Base-by-base conservation (phyloP, 2,888 invertebrate species). In the Dione juno region DNA sequence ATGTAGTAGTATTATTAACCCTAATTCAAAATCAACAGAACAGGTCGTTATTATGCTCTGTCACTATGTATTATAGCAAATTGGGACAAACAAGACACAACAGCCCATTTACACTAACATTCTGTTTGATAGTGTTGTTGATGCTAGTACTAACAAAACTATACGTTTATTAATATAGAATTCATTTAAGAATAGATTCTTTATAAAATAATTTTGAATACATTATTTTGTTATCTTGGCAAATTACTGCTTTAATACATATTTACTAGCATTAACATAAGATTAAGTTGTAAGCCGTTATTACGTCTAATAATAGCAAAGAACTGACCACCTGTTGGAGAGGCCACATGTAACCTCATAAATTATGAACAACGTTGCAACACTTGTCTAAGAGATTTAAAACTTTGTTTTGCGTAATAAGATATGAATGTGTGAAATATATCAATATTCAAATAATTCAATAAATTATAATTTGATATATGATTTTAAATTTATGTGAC, bases 211-310 rank as follows among this genome's bases (percentile, higher is more conserved):
- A 72, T 43, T 14, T 14, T 68, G 65, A 73, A 73, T 73, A 73
- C 65, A 66, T 73, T 73, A 66, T 63, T 57, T 72, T 19, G 61
- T 67, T 72, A 52, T 67, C 40, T 63, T 59, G 50, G 68, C 67
- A 67, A 67, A 67, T 67, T 71, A 69, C 71, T 50, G 54, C 61
- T 67, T 67, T 50, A 67, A 63, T 61, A 70, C 69, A 69, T 63
- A 64, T 69, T 59, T 71, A 67, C 67, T 19, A 53, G 16, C 63
- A 54, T 68, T 70, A 69, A 45, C 63, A 65, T 66, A 50, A 66
- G 45, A 69, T 71, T 71, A 70, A 70, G 65, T 67, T 67, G 43
- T 59, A 48, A 48, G 57, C 45, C 11, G 41, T 66, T 66, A 67
- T 67, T 69, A 57, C 16, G 35, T 61, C 70, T 67, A 70, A 70